Evolutionary conservation across 2,797 vertebrate species (phyloP), one percentile per base, ranked within the genome.

Genomic region (Sebastes steindachneri): DNA sequence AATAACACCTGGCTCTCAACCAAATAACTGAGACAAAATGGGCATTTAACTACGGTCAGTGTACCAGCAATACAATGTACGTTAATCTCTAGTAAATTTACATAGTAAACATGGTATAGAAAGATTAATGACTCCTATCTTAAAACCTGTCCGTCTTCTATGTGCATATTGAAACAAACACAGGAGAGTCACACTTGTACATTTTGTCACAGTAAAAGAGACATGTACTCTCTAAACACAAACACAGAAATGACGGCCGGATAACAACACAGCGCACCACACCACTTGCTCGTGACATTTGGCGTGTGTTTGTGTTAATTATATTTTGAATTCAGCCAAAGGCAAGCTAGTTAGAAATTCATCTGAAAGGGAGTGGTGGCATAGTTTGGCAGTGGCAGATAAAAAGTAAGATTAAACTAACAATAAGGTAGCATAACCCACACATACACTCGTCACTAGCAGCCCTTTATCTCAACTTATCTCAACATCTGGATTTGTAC

Each of bases 311-410:
- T 9, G 12, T 63, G 29, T 62, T 77, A 73, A 88, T 82, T 77
- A 58, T 53, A 66, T 76, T 83, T 82, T 70, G 57, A n/a, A 60
- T 68, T 77, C 59, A 53, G 58, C 73, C 26, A 53, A 78, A 54
- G 29, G 71, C 58, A 55, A 82, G 48, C 4, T 9, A 62, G 58
- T 33, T 62, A 9, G 7, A 81, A 2, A 31, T 57, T 29, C 1
- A 19, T 55, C 35, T 78, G 14, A 71, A 79, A 86, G 85, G 88
- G 90, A 15, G 85, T 80, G 87, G 87, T 65, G 5, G 37, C 51
- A 78, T 72, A 55, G 12, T 62, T 79, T 79, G 72, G 23, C 60
- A 77, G 72, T 65, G 68, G 54, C 12, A 79, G 73, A 83, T 60
- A 76, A 63, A 79, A 73, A 54, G 19, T 48, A 60, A 65, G 35